phyloP scores from a whole-genome alignment of 1,140 invertebrate species.

The Drosophila truncata region DNA sequence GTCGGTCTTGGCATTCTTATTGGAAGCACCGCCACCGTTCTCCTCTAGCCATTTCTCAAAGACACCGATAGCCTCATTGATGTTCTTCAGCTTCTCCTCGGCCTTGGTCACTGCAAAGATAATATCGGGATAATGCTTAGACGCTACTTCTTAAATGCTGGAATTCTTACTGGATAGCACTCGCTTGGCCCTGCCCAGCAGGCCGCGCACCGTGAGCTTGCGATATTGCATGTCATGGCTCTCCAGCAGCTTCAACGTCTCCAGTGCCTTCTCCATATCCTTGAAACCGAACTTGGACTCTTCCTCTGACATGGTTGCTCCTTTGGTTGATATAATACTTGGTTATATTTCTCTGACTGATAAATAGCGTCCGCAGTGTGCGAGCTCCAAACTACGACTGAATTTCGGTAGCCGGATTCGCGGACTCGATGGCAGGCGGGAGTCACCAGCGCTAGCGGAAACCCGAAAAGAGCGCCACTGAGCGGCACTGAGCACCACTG shows the following conservation, averaged over 20 bases:
- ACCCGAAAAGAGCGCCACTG: slow-evolving; percentile 38
- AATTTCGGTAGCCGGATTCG: slow-evolving; percentile 16
- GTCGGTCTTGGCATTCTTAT: slow-evolving; percentile 84
- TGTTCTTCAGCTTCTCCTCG: slow-evolving; percentile 89
- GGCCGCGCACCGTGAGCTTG: slow-evolving; percentile 88
- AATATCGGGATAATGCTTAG: neutral
- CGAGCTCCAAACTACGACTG: slow-evolving; percentile 53
- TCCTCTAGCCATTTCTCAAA: slow-evolving; percentile 89
- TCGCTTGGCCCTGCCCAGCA: slow-evolving; percentile 88
- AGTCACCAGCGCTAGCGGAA: slow-evolving; percentile 16
- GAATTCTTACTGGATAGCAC: slow-evolving; percentile 88
- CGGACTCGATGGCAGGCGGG: slow-evolving; percentile 1
- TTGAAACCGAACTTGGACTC: slow-evolving; percentile 90
- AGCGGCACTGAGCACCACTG: slow-evolving; percentile 53
- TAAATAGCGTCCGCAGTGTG: slow-evolving; percentile 25
- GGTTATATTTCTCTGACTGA: neutral
- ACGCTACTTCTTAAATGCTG: too few species aligned
- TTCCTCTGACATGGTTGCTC: slow-evolving; percentile 79
- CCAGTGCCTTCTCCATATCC: slow-evolving; percentile 89
- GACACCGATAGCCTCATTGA: slow-evolving; percentile 88
- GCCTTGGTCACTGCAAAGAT: slow-evolving; percentile 88
- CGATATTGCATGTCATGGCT: slow-evolving; percentile 88
- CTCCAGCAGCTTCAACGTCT: slow-evolving; percentile 88
- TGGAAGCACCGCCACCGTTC: slow-evolving; percentile 86
- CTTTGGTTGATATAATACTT: slow-evolving; percentile 33